These are phyloP conservation scores for Podarcis lilfordi DNA, from an alignment of 2,797 vertebrate species.

Conservation along the genomic window DNA sequence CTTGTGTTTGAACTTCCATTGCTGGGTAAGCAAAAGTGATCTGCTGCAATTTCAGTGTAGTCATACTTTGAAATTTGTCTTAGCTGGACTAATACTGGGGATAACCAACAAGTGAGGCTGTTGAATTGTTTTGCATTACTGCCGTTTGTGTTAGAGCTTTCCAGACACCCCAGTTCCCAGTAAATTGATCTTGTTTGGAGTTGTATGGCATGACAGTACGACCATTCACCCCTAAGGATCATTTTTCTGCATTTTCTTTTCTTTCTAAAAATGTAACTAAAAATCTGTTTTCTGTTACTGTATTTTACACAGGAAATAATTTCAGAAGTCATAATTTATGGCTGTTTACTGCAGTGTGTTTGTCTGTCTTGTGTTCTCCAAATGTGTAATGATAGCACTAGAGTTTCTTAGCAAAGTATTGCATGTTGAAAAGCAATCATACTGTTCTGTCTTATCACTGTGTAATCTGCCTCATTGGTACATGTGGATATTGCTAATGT, in stretches of 20 bases:
- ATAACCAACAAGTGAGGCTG: background rate
- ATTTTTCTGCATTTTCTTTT: background rate
- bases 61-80: background rate
- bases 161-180: background rate
- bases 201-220: background rate
- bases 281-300: background rate
- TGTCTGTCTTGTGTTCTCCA: background rate
- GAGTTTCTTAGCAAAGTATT: background rate
- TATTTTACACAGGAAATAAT: background rate
- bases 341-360: background rate
- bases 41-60: background rate
- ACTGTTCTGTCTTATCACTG: background rate
- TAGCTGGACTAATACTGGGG: background rate
- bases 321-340: background rate
- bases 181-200: background rate
- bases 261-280: background rate
- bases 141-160: background rate
- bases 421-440: background rate
- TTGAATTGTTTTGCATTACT: background rate
- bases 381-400: background rate
- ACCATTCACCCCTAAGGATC: background rate
- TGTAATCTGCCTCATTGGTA: background rate
- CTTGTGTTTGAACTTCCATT: background rate
- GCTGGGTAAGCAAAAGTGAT: background rate
- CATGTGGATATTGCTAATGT: background rate